Conservation (phyloP, 1,140 invertebrate genomes). For the Platyura marginata region DNA sequence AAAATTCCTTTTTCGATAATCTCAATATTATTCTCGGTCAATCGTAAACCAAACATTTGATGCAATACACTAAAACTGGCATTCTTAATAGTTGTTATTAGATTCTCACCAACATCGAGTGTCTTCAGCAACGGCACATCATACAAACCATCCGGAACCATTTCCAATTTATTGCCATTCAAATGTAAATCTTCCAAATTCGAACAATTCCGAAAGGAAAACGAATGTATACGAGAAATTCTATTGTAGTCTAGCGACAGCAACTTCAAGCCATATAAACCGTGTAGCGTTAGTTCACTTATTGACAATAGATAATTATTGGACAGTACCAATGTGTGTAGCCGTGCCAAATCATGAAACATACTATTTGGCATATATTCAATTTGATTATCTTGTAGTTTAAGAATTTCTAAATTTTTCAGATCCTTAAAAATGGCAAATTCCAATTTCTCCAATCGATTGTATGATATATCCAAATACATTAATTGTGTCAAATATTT, state of each 20-base stretch:
- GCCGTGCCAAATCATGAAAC: slow-evolving; percentile 58
- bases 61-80: slow-evolving; percentile 61
- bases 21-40: slow-evolving; percentile 78
- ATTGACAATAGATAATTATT: slow-evolving; percentile 67
- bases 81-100: slow-evolving; percentile 64
- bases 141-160: slow-evolving; percentile 67
- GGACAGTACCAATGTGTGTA: slow-evolving; percentile 70
- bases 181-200: slow-evolving; percentile 74
- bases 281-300: slow-evolving; percentile 57
- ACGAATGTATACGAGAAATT: slow-evolving; percentile 53
- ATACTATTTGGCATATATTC: slow-evolving; percentile 64
- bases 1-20: slow-evolving; percentile 70
- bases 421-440: slow-evolving; percentile 61
- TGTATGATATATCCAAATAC: slow-evolving; percentile 63
- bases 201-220: slow-evolving; percentile 66
- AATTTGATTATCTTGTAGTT: slow-evolving; percentile 66
- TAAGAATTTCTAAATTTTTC: slow-evolving; percentile 60
- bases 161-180: slow-evolving; percentile 66
- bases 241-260: slow-evolving; percentile 72
- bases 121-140: slow-evolving; percentile 65
- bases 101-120: slow-evolving; percentile 76
- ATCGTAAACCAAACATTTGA: slow-evolving; percentile 55
- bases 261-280: slow-evolving; percentile 54
- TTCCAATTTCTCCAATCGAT: slow-evolving; percentile 60
- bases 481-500: slow-evolving; percentile 59